Percentiles rank a stretch among this genome's conserved stretches.
Conservation (phyloP, 2,797 vertebrate species). For the Toxotes lorentzi region DNA sequence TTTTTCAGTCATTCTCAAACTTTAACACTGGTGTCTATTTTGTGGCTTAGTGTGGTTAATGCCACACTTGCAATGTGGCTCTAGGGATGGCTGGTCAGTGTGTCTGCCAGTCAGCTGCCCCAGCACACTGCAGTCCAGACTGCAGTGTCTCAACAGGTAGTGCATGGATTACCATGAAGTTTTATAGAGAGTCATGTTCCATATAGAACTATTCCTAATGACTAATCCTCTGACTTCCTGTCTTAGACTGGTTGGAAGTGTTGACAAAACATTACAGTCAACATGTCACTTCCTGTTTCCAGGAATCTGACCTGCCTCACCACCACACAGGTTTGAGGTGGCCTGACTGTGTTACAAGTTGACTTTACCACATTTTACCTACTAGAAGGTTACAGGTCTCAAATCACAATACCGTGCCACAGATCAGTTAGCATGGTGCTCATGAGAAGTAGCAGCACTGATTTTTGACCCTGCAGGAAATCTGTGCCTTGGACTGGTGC, state of each 20-base stretch:
- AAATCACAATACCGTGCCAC: neutral
- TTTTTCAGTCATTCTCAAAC: neutral
- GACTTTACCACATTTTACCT: neutral
- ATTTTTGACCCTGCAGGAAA: constrained; percentile 71
- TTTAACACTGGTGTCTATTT: neutral
- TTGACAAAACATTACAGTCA: neutral
- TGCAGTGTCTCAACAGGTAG: neutral
- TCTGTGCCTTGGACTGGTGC: constrained; percentile 19
- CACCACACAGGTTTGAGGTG: neutral
- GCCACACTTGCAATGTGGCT: neutral
- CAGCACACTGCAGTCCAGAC: neutral
- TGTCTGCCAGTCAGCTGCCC: neutral
- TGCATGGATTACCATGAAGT: neutral
- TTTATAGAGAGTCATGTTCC: neutral
- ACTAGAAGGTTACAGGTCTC: neutral
- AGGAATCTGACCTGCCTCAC: neutral
- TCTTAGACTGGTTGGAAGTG: neutral
- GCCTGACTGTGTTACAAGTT: neutral
- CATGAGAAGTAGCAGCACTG: constrained; percentile 1
- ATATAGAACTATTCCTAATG: neutral
- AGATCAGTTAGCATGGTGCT: constrained; percentile 15
- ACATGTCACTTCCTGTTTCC: neutral
- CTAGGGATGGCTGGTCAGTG: neutral
- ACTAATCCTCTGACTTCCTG: neutral
- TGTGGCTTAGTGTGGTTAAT: neutral